phyloP scores from a whole-genome alignment of 2,797 vertebrate genomes.

The Choloepus didactylus region DNA sequence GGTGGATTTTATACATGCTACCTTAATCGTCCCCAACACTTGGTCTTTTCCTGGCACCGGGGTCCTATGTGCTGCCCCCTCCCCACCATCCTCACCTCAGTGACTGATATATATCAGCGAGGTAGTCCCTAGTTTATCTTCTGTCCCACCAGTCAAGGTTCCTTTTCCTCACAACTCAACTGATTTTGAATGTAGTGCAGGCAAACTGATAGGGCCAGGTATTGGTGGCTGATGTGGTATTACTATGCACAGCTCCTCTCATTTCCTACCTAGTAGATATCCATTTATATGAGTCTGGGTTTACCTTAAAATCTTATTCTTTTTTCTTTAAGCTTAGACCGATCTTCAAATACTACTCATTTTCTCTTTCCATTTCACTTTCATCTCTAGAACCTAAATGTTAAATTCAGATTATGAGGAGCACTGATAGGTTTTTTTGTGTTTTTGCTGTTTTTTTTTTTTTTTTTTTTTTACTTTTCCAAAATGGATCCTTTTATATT shows the following conservation, averaged over 20 bases:
- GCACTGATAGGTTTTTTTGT: not conserved
- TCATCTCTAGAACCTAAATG: not conserved
- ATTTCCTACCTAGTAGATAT: not conserved
- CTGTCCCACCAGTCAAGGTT: not conserved
- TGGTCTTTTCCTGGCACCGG: too few species aligned
- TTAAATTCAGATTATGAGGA: conserved; percentile 23
- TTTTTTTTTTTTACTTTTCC: not conserved
- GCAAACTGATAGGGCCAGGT: not conserved
- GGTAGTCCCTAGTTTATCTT: not conserved
- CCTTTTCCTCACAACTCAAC: not conserved
- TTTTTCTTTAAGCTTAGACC: not conserved
- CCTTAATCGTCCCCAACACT: too few species aligned
- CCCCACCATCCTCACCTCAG: too few species aligned
- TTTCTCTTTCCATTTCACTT: not conserved
- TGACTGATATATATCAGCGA: not conserved
- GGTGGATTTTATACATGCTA: too few species aligned
- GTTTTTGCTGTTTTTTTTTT: not conserved
- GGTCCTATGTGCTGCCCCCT: too few species aligned
- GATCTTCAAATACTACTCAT: not conserved
- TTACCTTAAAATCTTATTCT: not conserved
- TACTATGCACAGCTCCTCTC: not conserved
- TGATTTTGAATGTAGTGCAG: not conserved
- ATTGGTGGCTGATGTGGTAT: not conserved
- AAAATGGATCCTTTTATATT: not conserved
- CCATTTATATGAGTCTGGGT: not conserved